Evolutionary conservation across 1,140 invertebrate species (phyloP).

Genomic region (Pectinophora gossypiella): DNA sequence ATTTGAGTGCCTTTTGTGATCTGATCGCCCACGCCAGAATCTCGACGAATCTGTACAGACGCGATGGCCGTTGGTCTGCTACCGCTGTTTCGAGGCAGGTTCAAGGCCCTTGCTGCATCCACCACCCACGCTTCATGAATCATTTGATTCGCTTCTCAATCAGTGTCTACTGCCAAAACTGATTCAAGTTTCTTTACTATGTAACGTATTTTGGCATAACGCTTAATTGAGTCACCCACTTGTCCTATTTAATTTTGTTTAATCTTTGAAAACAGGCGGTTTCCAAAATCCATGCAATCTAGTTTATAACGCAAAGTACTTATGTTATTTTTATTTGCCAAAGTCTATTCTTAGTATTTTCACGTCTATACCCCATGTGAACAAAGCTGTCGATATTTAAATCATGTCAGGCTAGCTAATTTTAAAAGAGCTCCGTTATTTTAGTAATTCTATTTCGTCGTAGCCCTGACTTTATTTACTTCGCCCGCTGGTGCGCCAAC

Average conservation of each 20-base stretch:
- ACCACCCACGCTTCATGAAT: conserved; percentile 42
- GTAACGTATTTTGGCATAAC: background rate
- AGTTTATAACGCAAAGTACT: no score
- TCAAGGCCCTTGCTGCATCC: conserved; percentile 52
- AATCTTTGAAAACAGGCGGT: no score
- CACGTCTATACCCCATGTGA: no score
- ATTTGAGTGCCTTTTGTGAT: background rate
- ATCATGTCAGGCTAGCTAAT: conserved; percentile 8
- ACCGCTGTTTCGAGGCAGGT: conserved; percentile 20
- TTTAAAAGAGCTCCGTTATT: conserved; percentile 32
- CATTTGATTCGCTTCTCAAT: conserved; percentile 41
- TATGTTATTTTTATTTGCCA: no score
- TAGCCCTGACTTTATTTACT: conserved; percentile 54
- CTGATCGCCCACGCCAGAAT: background rate
- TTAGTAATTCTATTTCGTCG: conserved; percentile 52
- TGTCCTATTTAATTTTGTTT: no score
- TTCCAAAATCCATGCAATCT: no score
- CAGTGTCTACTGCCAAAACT: conserved; percentile 36
- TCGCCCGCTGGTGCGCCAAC: conserved; percentile 59
- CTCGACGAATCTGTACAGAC: no score
- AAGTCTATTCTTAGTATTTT: no score
- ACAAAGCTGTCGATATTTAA: background rate
- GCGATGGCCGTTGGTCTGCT: background rate
- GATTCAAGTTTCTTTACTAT: conserved; percentile 5
- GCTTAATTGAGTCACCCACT: no score